Conservation (phyloP, 2,113 vertebrate species). For the Ophiodon elongatus region DNA sequence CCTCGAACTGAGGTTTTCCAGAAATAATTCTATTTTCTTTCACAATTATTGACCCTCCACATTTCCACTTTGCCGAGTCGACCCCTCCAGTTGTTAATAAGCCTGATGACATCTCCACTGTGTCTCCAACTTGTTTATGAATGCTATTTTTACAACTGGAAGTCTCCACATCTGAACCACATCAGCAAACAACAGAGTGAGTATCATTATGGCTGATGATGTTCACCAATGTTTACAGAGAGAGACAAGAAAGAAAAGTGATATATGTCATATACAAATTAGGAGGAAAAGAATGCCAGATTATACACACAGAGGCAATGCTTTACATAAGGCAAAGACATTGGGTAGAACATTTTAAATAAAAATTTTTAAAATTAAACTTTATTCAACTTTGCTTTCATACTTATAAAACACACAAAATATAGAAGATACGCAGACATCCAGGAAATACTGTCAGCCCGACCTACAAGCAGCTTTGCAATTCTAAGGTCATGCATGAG, state of each 20-base stretch:
- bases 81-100: background rate
- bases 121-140: slow-evolving; percentile 62
- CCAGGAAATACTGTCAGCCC: background rate
- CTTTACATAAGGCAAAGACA: background rate
- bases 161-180: slow-evolving; percentile 61
- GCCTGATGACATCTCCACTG: slow-evolving; percentile 36
- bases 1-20: accelerated
- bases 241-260: background rate
- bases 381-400: background rate
- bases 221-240: background rate
- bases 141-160: background rate
- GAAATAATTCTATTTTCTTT: accelerated
- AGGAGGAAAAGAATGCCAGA: background rate
- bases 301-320: background rate
- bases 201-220: background rate
- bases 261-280: background rate
- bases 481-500: background rate
- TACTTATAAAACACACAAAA: background rate
- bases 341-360: background rate
- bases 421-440: background rate
- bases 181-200: background rate
- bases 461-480: background rate
- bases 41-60: accelerated
- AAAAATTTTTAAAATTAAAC: background rate
- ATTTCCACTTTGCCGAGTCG: accelerated